These are phyloP conservation scores for Aphrocallistes beatrix DNA, from an alignment of 37 sponge, comb jelly and placozoan genomes.

Conservation along the genomic window DNA sequence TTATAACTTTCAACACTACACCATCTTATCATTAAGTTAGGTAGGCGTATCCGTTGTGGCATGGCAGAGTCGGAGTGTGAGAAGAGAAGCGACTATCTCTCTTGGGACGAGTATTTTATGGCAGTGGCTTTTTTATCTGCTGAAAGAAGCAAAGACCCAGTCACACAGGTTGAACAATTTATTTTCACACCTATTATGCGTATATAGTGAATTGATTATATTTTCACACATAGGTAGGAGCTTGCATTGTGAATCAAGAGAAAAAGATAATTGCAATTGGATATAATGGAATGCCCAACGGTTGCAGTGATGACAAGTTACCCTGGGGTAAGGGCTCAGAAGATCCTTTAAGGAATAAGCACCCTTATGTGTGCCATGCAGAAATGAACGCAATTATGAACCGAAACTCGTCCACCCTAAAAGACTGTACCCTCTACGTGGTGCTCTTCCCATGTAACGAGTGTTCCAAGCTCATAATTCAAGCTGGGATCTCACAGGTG, in stretches of 20 bases:
- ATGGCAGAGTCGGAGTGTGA: neutral
- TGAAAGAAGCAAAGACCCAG: conserved; percentile 95
- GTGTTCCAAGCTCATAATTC: conserved; percentile 91
- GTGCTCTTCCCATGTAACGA: conserved; percentile 94
- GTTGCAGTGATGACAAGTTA: conserved; percentile 88
- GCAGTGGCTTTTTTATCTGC: conserved; percentile 89
- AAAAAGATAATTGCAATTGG: conserved; percentile 95
- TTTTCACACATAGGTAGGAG: conserved; percentile 93
- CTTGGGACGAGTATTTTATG: conserved; percentile 97
- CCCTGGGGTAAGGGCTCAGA: conserved; percentile 81
- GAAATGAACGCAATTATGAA: conserved; percentile 96
- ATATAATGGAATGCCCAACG: conserved; percentile 97
- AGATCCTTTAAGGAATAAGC: conserved; percentile 68
- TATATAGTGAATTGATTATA: too few species aligned
- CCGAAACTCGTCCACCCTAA: conserved; percentile 81
- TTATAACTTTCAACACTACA: too few species aligned
- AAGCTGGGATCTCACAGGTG: conserved; percentile 58
- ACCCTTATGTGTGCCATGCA: conserved; percentile 97
- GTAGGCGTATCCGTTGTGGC: too few species aligned
- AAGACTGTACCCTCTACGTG: conserved; percentile 83
- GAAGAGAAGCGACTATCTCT: conserved; percentile 70
- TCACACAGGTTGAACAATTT: conserved; percentile 55
- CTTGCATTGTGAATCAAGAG: conserved; percentile 86
- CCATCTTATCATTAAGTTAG: too few species aligned
- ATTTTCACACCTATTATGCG: too few species aligned